phyloP scores from a whole-genome alignment of 2,113 vertebrate genomes.

The Cyphotilapia sp. region DNA sequence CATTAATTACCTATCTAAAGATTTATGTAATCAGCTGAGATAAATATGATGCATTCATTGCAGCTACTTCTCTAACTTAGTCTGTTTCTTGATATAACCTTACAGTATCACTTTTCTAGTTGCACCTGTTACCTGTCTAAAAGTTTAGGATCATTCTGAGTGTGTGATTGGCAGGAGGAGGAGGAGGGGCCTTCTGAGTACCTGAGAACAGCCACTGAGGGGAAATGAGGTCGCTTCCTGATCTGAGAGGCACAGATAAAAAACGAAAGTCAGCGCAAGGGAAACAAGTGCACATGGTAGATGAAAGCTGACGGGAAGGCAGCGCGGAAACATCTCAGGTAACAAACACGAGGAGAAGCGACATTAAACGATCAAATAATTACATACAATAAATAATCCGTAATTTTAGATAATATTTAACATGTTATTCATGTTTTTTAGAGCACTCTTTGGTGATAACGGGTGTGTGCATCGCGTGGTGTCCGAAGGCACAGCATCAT shows the following conservation, averaged over 20 bases:
- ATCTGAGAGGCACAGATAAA: not conserved
- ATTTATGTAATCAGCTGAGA: not conserved
- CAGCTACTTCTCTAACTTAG: not conserved
- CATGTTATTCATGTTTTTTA: not conserved
- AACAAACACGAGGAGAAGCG: not conserved
- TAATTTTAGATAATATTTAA: not conserved
- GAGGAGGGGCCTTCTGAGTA: not conserved
- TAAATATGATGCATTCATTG: not conserved
- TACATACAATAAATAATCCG: not conserved
- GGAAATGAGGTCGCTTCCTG: slow-evolving; percentile 7
- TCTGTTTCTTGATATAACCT: not conserved
- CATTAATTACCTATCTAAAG: not conserved
- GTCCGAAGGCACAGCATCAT: slow-evolving; percentile 65
- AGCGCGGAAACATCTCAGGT: not conserved
- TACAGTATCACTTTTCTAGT: not conserved
- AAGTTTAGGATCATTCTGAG: not conserved
- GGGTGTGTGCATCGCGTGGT: not conserved
- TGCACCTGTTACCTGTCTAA: not conserved
- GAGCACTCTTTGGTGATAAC: not conserved
- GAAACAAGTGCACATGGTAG: slow-evolving; percentile 17
- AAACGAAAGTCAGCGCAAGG: slow-evolving; percentile 27
- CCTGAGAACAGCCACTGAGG: not conserved
- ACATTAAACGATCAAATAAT: not conserved
- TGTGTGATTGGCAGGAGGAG: not conserved
- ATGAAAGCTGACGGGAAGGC: not conserved